Conservation (phyloP, 2,113 vertebrate species). For the Sander lucioperca region DNA sequence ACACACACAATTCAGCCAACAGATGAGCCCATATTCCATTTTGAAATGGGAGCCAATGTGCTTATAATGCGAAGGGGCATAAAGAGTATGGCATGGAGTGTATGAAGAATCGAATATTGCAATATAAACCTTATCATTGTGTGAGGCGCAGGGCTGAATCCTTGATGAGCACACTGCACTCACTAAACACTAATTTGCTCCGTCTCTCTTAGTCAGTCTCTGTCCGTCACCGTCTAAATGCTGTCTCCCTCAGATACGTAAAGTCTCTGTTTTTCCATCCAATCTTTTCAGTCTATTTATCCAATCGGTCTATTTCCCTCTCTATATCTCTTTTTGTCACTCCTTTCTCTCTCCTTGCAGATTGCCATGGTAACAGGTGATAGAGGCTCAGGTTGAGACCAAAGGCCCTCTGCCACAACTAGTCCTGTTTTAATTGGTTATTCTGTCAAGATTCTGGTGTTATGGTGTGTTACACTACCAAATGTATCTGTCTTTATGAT, state of each 20-base stretch:
- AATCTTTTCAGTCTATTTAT: constrained; percentile 32
- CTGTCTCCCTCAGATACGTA: constrained; percentile 15
- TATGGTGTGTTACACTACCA: background rate
- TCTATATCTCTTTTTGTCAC: constrained; percentile 20
- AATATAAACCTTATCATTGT: constrained; percentile 75
- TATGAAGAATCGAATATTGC: constrained; percentile 65
- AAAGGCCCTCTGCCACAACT: background rate
- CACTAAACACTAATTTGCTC: constrained; percentile 46
- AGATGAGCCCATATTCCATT: constrained; percentile 54
- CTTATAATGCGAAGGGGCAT: constrained; percentile 33
- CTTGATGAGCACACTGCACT: constrained; percentile 60
- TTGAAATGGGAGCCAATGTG: constrained; percentile 56
- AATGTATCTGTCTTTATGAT: background rate
- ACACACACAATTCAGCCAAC: constrained; percentile 49
- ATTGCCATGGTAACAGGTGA: constrained; percentile 71
- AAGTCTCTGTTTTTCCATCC: constrained; percentile 20
- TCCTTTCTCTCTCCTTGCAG: constrained; percentile 1
- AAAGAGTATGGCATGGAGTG: constrained; percentile 40
- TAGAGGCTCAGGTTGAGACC: constrained; percentile 29
- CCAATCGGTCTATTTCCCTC: constrained; percentile 21
- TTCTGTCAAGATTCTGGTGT: background rate
- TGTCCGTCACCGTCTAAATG: constrained; percentile 24
- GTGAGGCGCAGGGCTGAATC: constrained; percentile 49
- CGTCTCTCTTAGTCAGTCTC: constrained; percentile 10
- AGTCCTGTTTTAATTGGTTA: constrained; percentile 23